Evolutionary conservation across 2,797 vertebrate species (phyloP).

Genomic region (Alosa sapidissima): DNA sequence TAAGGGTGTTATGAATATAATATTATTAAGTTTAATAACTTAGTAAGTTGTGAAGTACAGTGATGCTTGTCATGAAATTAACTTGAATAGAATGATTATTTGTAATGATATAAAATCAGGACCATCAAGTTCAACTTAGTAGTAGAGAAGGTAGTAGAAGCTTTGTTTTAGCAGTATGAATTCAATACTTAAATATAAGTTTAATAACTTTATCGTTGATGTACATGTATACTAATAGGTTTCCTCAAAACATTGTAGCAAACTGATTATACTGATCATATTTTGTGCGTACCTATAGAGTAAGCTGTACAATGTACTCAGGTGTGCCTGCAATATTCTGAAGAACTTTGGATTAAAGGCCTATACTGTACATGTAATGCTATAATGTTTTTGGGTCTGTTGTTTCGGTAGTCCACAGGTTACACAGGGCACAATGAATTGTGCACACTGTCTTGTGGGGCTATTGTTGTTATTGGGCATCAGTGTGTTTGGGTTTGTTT

Average conservation of each 20-base stretch:
- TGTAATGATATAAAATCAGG: neutral
- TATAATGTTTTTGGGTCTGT: neutral
- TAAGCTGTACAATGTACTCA: neutral
- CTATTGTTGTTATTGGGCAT: neutral
- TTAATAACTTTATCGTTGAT: neutral
- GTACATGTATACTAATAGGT: neutral
- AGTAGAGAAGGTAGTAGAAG: too few relatives aligned
- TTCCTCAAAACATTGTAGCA: neutral
- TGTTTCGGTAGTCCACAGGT: neutral
- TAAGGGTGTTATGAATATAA: neutral
- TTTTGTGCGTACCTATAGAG: neutral
- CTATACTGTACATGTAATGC: neutral
- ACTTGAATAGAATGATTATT: neutral
- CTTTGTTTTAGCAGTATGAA: neutral
- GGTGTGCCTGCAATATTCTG: neutral
- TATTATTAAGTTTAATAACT: neutral
- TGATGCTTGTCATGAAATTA: neutral
- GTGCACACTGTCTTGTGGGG: neutral
- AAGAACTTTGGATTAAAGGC: neutral
- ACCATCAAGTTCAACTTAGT: neutral
- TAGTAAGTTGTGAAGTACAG: neutral
- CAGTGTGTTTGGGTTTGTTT: neutral
- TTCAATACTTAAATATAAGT: neutral
- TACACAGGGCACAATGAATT: neutral
- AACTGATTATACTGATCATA: neutral